Base-by-base conservation (phyloP, 2,797 vertebrate genomes). In the Phyllotis vaccarum region DNA sequence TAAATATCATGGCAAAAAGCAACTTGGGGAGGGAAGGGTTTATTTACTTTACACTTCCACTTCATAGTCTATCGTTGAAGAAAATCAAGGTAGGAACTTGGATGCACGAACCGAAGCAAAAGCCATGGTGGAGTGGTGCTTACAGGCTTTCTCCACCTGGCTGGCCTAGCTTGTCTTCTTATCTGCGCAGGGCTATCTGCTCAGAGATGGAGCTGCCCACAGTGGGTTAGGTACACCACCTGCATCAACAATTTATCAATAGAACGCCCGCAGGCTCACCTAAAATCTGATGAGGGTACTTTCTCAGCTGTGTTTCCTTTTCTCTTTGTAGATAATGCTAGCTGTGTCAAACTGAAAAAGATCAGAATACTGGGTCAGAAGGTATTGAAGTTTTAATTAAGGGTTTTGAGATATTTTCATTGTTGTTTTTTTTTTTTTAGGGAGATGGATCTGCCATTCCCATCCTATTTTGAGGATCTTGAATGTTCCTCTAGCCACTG, bases 371-470 rank as follows among this genome's bases (percentile, higher is more conserved):
- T 68, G 62, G 31, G 22, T 90, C 31, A 83, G 68, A 92, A 21
- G 5, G 11, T 81, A 49, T 81, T 14, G 34, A 70, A 43, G 7
- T 74, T 70, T 95, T 70, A 75, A 96, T 40, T 66, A 85, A 85
- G 12, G 54, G 6, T 85, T 93, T 94, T 40, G 64, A 81, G 94
- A 86, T 0, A 62, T 81, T 92, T 92, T 89, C 37, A 56, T 10
- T 87, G 10, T 92, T 92, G n/a, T n/a, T n/a, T n/a, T n/a, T n/a
- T n/a, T n/a, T 94, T 95, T 94, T 82, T 27, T 78, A n/a, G 86
- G 79, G 62, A 81, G 31, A 11, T 74, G 11, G 85, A 74, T 58
- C n/a, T 92, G 7, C 70, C 34, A 14, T 31, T 89, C 43, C 66
- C 16, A 16, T 40, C 34, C 29, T 31, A 1, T 66, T 93, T n/a